phyloP scores from a whole-genome alignment of 2,797 vertebrate species.

The Hozukius guyotensis region DNA sequence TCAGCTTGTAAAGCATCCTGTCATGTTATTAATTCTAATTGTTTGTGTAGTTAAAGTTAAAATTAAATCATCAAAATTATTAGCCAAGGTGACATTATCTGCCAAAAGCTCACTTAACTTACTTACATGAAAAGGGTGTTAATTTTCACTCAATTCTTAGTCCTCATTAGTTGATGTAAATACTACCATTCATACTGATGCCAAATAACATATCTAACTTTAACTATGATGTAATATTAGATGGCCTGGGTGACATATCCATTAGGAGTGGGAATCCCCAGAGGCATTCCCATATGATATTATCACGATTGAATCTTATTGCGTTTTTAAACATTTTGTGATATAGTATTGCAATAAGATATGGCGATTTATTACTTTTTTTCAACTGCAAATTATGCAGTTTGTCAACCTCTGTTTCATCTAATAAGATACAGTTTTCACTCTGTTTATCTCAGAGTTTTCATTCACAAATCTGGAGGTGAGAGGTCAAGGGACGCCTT shows the following conservation, averaged over 20 bases:
- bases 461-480: too few species aligned
- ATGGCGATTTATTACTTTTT: too few species aligned
- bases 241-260: neutral
- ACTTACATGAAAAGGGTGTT: constrained; percentile 20
- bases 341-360: too few species aligned
- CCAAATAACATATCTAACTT: constrained; percentile 4
- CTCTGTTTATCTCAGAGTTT: too few species aligned
- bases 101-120: constrained; percentile 39
- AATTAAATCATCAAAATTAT: constrained; percentile 50
- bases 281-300: too few species aligned
- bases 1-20: constrained; percentile 8
- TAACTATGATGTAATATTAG: neutral
- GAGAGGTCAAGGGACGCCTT: too few species aligned
- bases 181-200: constrained; percentile 2
- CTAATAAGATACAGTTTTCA: too few species aligned
- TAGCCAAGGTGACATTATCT: constrained; percentile 25
- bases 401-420: too few species aligned
- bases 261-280: too few species aligned
- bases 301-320: too few species aligned
- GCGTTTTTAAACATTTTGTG: too few species aligned
- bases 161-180: constrained; percentile 33
- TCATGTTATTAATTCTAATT: constrained; percentile 29
- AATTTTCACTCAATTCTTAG: neutral
- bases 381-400: too few species aligned
- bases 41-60: constrained; percentile 21